Evolutionary conservation across 2,797 vertebrate species (phyloP).

Genomic region (Ceyx erithaca): DNA sequence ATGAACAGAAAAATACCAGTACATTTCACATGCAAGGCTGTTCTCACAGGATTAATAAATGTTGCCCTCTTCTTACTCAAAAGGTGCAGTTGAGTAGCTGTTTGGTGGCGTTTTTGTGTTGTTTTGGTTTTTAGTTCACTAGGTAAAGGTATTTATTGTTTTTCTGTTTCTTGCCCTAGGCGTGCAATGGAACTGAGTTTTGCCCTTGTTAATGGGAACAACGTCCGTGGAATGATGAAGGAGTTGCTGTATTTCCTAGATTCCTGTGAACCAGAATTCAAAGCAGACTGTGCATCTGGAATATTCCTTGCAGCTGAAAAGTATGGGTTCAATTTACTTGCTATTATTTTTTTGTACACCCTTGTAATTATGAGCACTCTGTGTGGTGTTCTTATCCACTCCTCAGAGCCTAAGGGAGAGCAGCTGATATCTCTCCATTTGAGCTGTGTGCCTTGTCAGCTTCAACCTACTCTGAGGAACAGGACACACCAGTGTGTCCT

Average conservation of each 20-base stretch:
- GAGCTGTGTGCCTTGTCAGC: neutral
- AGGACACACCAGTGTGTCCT: neutral
- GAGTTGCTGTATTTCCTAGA: conserved; percentile 98
- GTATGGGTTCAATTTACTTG: conserved; percentile 80
- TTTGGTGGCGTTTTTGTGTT: neutral
- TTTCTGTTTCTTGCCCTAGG: conserved; percentile 75
- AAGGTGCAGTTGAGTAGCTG: neutral
- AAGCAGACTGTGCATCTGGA: conserved; percentile 98
- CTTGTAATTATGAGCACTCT: too few species aligned
- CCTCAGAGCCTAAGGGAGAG: neutral
- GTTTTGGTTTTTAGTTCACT: neutral
- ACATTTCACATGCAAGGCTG: neutral
- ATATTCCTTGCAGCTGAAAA: conserved; percentile 99
- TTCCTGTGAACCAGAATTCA: conserved; percentile 99
- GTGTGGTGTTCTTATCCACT: neutral
- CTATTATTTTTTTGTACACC: too few species aligned
- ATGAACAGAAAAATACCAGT: neutral
- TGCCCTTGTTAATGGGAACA: conserved; percentile 98
- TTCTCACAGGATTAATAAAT: neutral
- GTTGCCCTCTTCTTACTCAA: neutral
- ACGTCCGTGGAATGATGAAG: conserved; percentile 99
- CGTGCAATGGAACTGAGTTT: conserved; percentile 99
- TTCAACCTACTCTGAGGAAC: neutral
- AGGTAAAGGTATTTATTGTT: neutral
- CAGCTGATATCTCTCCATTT: neutral